Evolutionary conservation across 2,113 vertebrate genomes (phyloP).

Genomic region (Lampris incognitus): DNA sequence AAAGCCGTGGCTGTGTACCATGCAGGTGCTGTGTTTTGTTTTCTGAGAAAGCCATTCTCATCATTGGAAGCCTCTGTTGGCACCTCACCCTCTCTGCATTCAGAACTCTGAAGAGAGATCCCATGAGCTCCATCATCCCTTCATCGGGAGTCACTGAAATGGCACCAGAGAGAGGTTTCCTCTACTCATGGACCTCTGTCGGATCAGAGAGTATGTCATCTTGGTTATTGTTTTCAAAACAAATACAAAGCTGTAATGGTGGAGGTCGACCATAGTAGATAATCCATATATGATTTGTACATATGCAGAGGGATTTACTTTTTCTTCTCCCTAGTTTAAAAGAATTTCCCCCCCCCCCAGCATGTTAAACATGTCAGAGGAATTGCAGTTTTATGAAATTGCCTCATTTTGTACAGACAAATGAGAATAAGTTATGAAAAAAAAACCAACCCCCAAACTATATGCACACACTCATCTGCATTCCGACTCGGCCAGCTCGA

Average conservation of each 20-base stretch:
- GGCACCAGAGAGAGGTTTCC: background rate
- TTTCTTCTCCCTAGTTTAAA: slow-evolving; percentile 26
- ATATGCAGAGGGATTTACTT: slow-evolving; percentile 58
- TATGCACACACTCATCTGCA: no score
- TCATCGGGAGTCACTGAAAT: background rate
- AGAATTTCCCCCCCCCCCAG: slow-evolving; percentile 26
- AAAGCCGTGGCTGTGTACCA: background rate
- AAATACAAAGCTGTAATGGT: slow-evolving; percentile 10
- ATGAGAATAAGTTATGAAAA: slow-evolving; percentile 40
- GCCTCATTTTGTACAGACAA: slow-evolving; percentile 82
- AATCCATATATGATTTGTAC: slow-evolving; percentile 76
- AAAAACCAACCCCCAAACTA: no score
- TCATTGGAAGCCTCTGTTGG: background rate
- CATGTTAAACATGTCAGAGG: slow-evolving; percentile 46
- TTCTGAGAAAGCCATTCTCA: background rate
- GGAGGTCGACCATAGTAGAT: slow-evolving; percentile 19
- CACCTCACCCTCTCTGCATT: background rate
- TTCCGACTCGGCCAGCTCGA: no score
- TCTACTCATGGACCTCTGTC: slow-evolving; percentile 10
- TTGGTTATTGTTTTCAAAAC: no score
- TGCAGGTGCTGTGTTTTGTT: background rate
- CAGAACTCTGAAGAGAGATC: background rate
- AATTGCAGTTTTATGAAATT: slow-evolving; percentile 77
- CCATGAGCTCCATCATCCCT: background rate
- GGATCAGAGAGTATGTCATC: slow-evolving; percentile 21